Evolutionary conservation across 2,113 vertebrate genomes (phyloP).

Genomic region (Clupea harengus): DNA sequence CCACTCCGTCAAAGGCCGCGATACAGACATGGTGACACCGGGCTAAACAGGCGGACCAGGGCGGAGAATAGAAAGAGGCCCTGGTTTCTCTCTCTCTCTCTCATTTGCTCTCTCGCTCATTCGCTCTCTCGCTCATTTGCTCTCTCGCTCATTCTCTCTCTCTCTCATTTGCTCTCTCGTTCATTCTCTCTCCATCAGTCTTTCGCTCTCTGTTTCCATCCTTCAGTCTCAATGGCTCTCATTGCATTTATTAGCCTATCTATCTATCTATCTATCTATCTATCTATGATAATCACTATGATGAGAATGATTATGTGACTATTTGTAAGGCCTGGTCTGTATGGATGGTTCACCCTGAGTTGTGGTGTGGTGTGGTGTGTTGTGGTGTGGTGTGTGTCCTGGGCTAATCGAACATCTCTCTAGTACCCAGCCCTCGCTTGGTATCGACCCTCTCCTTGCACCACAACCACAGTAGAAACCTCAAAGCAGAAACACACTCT

Average conservation of each 20-base stretch:
- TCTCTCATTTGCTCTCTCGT: background rate
- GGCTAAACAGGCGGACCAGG: constrained; percentile 36
- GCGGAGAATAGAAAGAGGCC: constrained; percentile 17
- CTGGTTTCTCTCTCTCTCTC: constrained; percentile 28
- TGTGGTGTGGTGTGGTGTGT: background rate
- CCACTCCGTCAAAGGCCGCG: constrained; percentile 65
- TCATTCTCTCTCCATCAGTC: background rate
- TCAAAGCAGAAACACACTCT: background rate
- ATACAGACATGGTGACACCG: constrained; percentile 70
- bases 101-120: background rate
- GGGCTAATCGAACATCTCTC: background rate
- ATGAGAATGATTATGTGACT: background rate
- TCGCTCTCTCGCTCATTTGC: background rate
- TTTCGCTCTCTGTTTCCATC: background rate
- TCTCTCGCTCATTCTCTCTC: background rate
- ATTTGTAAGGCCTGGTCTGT: background rate
- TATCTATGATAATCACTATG: background rate
- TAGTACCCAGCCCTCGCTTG: background rate
- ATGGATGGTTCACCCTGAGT: background rate
- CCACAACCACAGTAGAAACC: background rate
- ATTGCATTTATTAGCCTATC: background rate
- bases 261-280: background rate
- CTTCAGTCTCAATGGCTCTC: background rate
- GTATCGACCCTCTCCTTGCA: background rate
- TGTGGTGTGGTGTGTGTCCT: background rate